These are phyloP conservation scores for Theristicus caerulescens DNA, from an alignment of 2,113 vertebrate species.

Conservation along the genomic window DNA sequence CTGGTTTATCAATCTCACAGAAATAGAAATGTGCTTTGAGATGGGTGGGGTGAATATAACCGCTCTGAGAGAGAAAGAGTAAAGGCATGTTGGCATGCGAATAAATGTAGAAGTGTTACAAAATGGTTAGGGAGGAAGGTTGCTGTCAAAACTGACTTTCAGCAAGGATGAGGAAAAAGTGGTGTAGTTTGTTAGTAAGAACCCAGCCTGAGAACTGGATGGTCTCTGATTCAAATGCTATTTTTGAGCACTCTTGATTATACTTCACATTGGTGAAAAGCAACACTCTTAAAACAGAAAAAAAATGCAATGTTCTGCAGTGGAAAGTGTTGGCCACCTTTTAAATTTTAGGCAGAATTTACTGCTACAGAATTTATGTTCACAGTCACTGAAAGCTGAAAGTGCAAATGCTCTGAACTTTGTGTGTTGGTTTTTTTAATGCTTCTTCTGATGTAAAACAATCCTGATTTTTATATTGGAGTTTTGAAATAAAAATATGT, in stretches of 20 bases:
- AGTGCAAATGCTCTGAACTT: neutral
- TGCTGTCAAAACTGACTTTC: neutral
- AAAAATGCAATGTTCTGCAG: neutral
- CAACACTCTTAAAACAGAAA: neutral
- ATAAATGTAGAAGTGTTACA: neutral
- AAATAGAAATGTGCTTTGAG: neutral
- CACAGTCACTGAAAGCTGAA: neutral
- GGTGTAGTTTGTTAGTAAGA: neutral
- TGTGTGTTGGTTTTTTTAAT: neutral
- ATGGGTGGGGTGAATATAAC: neutral
- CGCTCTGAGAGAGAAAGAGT: neutral
- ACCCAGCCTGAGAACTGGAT: neutral
- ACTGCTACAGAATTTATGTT: neutral
- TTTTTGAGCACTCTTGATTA: neutral
- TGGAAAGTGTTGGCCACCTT: neutral
- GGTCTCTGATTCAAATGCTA: neutral
- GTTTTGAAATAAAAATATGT: neutral
- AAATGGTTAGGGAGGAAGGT: neutral
- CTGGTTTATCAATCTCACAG: neutral
- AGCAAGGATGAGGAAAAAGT: neutral
- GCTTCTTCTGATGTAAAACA: neutral
- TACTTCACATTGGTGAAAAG: neutral
- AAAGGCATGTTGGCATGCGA: neutral
- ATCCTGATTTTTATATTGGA: neutral
- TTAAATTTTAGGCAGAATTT: neutral